A percentile compares a stretch with the other conserved stretches of the same genome.
phyloP scores from a whole-genome alignment of 2,888 invertebrate genomes.

The Congeria kusceri region DNA sequence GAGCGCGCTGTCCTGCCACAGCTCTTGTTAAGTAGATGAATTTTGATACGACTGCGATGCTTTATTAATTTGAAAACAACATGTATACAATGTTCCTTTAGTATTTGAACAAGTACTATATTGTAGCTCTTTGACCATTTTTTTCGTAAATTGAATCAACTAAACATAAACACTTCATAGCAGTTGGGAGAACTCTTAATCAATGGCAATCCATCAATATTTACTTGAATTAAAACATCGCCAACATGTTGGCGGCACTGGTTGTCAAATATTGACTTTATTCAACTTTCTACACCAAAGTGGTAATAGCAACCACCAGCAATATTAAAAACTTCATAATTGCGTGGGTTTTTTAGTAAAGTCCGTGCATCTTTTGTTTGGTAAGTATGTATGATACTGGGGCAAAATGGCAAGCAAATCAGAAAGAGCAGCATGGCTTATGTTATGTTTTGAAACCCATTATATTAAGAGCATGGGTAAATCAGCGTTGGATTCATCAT shows the following conservation, averaged over 20 bases:
- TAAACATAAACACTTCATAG: too few relatives aligned
- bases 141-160: too few relatives aligned
- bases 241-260: slow-evolving; percentile 5
- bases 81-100: too few relatives aligned
- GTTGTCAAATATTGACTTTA: not conserved
- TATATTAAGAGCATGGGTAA: not conserved
- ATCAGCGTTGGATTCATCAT: not conserved
- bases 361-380: slow-evolving; percentile 50
- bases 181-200: slow-evolving; percentile 44
- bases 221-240: slow-evolving; percentile 26
- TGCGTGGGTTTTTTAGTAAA: slow-evolving; percentile 26
- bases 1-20: too few relatives aligned
- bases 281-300: slow-evolving; percentile 30
- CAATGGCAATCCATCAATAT: slow-evolving; percentile 49
- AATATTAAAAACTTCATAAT: slow-evolving; percentile 24
- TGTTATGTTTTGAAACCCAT: slow-evolving; percentile 25
- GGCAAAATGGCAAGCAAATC: slow-evolving; percentile 21
- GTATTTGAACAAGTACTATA: too few relatives aligned
- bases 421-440: slow-evolving; percentile 26
- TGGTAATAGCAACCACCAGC: slow-evolving; percentile 42
- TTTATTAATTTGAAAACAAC: too few relatives aligned
- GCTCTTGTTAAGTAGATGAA: too few relatives aligned
- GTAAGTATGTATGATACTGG: slow-evolving; percentile 16
- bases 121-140: too few relatives aligned
- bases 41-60: too few relatives aligned